Conservation (phyloP, 2,797 vertebrate genomes). For the Numenius phaeopus region DNA sequence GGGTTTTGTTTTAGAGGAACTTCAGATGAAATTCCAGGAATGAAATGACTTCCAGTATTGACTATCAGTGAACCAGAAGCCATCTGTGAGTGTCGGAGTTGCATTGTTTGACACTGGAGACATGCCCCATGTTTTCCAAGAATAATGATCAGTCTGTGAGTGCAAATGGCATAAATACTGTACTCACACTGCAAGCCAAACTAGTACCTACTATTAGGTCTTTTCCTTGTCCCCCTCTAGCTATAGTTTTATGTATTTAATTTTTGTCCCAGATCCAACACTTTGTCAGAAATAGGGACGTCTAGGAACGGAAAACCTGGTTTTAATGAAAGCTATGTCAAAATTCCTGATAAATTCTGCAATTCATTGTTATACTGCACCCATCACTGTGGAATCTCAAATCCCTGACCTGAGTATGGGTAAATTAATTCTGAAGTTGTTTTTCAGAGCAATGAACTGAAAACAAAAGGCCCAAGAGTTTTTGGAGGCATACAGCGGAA, state of each 20-base stretch:
- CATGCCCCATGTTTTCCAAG: background rate
- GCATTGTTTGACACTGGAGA: background rate
- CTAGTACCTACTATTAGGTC: background rate
- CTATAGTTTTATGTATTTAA: background rate
- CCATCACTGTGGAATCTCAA: background rate
- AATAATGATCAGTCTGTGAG: background rate
- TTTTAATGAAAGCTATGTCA: background rate
- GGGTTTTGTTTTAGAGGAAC: background rate
- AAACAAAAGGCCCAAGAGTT: background rate
- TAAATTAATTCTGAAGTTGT: slow-evolving; percentile 8
- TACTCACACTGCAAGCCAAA: background rate
- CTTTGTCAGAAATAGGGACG: background rate
- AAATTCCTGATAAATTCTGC: background rate
- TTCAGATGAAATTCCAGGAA: background rate
- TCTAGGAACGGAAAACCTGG: background rate
- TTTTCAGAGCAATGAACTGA: background rate
- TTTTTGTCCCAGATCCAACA: background rate
- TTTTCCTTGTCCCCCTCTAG: background rate
- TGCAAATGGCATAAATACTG: background rate
- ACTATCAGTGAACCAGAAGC: background rate
- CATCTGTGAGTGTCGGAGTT: background rate
- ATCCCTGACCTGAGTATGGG: background rate
- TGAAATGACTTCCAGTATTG: background rate
- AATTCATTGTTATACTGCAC: background rate
- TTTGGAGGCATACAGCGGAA: background rate